Conservation (phyloP, 1,140 invertebrate species). For the Drosophila mauritiana region DNA sequence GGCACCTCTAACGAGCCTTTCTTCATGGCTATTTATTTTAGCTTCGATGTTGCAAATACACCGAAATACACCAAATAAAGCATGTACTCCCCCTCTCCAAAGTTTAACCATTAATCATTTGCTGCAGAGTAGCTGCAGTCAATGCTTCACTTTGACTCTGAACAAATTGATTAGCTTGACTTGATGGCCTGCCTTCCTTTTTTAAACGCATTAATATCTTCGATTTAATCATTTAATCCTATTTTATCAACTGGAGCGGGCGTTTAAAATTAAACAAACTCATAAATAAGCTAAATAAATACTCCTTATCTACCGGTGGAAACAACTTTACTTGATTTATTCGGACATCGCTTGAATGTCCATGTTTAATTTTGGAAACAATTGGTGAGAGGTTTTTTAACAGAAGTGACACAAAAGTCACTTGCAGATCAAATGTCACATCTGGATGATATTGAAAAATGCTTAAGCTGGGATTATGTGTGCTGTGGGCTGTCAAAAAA, state of each 20-base stretch:
- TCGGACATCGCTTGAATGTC: background rate
- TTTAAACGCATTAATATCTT: slow-evolving; percentile 1
- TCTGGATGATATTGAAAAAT: slow-evolving; percentile 2
- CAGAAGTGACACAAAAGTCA: background rate
- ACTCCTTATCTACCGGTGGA: background rate
- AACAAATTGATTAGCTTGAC: slow-evolving; percentile 30
- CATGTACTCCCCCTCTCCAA: slow-evolving; percentile 27
- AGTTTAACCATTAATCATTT: slow-evolving; percentile 65
- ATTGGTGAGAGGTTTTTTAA: slow-evolving; percentile 2
- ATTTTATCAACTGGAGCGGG: slow-evolving; percentile 13
- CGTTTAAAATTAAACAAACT: background rate
- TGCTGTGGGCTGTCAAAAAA: background rate
- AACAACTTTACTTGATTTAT: slow-evolving; percentile 14
- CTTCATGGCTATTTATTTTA: slow-evolving; percentile 28
- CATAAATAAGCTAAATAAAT: slow-evolving; percentile 24
- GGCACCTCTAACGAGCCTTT: slow-evolving; percentile 64
- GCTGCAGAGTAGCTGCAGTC: slow-evolving; percentile 22
- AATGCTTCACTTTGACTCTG: slow-evolving; percentile 10
- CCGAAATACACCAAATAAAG: slow-evolving; percentile 7
- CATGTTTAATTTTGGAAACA: background rate
- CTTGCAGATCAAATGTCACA: background rate
- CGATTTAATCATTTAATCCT: slow-evolving; percentile 15
- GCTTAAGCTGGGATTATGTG: background rate
- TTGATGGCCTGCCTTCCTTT: slow-evolving; percentile 26
- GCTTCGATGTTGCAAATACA: slow-evolving; percentile 53